Evolutionary conservation across 2,888 invertebrate genomes (phyloP), one percentile per base, ranked within the genome.

Genomic region (Limnephilus auricula): DNA sequence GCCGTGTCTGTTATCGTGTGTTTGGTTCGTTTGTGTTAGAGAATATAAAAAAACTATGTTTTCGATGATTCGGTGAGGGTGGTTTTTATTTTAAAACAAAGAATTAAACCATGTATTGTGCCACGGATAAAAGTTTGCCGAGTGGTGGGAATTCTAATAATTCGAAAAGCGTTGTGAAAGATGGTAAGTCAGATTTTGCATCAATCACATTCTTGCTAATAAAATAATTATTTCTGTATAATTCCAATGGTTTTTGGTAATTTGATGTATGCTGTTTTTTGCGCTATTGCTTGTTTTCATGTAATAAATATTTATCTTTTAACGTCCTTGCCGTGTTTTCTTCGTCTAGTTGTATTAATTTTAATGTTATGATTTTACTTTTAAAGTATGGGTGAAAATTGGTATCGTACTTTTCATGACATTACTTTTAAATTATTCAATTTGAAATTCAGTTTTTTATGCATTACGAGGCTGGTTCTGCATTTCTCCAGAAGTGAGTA

Each of bases 61-160:
- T 95, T 96, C 96, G 96, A 95, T 96, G 95, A 94, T 94, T 96
- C 96, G 96, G 96, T 96, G 96, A 96, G 96, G 96, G 95, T 96
- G 95, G 95, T 95, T 95, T 94, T 94, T 94, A 94, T 94, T 94
- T 87, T 91, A 94, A 94, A 93, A 93, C 83, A 94, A 94, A 94
- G 94, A 94, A 94, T 94, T 94, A 94, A 94, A 95, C 96, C 94
- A 97, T 97, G 97, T 97, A 97, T 95, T 97, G 97, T 96, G 97
- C 97, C 95, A 96, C 97, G 96, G 97, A 97, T 96, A 97, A 97
- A 96, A 97, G 97, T 95, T 97, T 96, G 95, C 96, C 96, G 96
- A 97, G 97, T 97, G 97, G 96, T 96, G 97, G 96, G 96, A 97
- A 96, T 96, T 97, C 97, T 94, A 97, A 97, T 96, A 96, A 96